Conservation (phyloP, 2,797 vertebrate species). For the Mormyrus proboscirostris region DNA sequence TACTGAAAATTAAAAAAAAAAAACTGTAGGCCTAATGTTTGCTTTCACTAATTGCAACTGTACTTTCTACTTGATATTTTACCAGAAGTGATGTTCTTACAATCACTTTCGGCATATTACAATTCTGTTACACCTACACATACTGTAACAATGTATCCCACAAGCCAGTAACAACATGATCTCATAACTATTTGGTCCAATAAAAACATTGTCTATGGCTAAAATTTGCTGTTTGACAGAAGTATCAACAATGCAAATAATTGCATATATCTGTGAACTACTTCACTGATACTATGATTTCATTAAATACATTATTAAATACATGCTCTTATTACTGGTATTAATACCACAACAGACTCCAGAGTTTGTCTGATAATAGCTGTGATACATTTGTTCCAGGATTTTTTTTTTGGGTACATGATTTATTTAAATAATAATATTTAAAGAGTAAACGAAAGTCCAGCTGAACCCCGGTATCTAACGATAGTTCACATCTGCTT, state of each 20-base stretch:
- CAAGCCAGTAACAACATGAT: background rate
- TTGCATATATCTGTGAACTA: background rate
- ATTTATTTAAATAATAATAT: background rate
- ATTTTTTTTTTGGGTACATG: background rate
- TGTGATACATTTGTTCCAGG: background rate
- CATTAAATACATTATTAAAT: background rate
- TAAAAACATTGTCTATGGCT: background rate
- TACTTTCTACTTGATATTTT: background rate
- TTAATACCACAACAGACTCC: background rate
- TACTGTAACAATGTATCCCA: background rate
- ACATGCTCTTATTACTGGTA: background rate
- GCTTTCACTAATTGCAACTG: background rate
- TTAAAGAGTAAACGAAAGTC: constrained; percentile 14
- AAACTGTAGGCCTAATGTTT: background rate
- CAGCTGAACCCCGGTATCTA: background rate
- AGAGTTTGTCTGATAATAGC: constrained; percentile 1
- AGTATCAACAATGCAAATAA: background rate
- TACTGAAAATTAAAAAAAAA: background rate
- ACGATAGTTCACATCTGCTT: constrained; percentile 15
- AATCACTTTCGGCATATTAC: background rate
- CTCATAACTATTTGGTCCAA: background rate
- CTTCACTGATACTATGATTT: background rate
- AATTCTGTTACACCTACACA: background rate
- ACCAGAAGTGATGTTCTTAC: background rate
- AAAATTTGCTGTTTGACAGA: background rate